These are phyloP conservation scores for Brachionus rubens DNA, from an alignment of 1,140 invertebrate species.

Conservation along the genomic window DNA sequence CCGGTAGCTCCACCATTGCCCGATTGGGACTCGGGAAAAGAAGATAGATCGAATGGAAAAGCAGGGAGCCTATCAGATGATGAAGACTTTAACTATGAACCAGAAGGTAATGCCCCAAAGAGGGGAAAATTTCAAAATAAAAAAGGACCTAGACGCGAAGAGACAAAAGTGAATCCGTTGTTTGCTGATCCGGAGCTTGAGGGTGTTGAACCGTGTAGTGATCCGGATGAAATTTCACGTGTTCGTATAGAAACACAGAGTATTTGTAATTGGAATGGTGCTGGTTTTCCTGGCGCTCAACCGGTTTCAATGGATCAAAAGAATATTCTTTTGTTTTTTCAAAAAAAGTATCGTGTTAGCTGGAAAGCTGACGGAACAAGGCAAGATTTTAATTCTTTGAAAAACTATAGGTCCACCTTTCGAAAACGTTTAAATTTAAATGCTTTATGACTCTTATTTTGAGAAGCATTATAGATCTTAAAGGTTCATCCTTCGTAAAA, in stretches of 20 bases:
- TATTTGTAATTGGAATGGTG: constrained; percentile 75
- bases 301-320: constrained; percentile 88
- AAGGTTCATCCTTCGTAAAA: too few species aligned
- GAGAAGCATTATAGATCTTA: too few species aligned
- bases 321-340: constrained; percentile 73
- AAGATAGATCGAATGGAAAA: background rate
- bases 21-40: constrained; percentile 13
- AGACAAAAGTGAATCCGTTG: constrained; percentile 5
- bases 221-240: constrained; percentile 65
- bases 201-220: constrained; percentile 54
- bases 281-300: constrained; percentile 89
- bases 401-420: background rate
- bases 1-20: background rate
- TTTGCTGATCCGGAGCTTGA: constrained; percentile 56
- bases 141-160: background rate
- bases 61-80: background rate
- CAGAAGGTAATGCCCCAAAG: background rate
- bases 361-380: constrained; percentile 99
- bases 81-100: background rate
- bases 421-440: background rate
- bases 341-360: constrained; percentile 86
- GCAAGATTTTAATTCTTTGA: constrained; percentile 56
- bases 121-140: background rate
- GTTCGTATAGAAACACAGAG: constrained; percentile 74
- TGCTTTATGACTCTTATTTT: background rate